phyloP scores from a whole-genome alignment of 2,113 vertebrate species.

The Nestor notabilis region DNA sequence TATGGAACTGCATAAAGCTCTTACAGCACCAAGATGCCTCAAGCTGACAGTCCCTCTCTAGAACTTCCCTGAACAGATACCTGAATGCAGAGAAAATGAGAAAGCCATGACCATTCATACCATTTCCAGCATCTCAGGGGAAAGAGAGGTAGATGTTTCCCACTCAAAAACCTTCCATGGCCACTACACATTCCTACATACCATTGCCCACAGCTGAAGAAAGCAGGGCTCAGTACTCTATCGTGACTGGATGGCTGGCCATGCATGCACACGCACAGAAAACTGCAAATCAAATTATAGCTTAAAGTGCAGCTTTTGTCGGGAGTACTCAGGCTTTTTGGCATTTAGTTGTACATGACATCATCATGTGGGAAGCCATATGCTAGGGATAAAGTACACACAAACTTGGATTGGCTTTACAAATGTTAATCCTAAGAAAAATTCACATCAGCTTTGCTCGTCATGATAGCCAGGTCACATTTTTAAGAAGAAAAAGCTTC shows the following conservation, averaged over 20 bases:
- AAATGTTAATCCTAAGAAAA: constrained; percentile 36
- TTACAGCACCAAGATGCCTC: background rate
- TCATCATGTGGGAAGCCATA: constrained; percentile 30
- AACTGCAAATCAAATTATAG: background rate
- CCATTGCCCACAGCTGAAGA: background rate
- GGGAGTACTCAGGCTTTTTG: constrained; percentile 3
- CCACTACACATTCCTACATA: background rate
- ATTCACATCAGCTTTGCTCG: background rate
- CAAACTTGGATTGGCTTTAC: constrained; percentile 5
- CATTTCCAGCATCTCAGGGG: background rate
- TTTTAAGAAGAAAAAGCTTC: background rate
- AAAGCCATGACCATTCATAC: background rate
- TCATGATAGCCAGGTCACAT: background rate
- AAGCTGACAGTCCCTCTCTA: background rate
- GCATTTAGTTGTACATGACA: constrained; percentile 5
- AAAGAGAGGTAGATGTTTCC: background rate
- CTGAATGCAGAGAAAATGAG: background rate
- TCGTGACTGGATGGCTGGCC: background rate
- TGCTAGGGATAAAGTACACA: constrained; percentile 5
- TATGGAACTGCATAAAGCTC: background rate
- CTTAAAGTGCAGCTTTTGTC: background rate
- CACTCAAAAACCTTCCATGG: background rate
- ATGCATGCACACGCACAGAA: background rate
- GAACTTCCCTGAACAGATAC: background rate
- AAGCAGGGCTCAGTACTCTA: background rate